These are phyloP conservation scores for Varanus komodoensis DNA, from an alignment of 2,113 vertebrate species.

Conservation along the genomic window DNA sequence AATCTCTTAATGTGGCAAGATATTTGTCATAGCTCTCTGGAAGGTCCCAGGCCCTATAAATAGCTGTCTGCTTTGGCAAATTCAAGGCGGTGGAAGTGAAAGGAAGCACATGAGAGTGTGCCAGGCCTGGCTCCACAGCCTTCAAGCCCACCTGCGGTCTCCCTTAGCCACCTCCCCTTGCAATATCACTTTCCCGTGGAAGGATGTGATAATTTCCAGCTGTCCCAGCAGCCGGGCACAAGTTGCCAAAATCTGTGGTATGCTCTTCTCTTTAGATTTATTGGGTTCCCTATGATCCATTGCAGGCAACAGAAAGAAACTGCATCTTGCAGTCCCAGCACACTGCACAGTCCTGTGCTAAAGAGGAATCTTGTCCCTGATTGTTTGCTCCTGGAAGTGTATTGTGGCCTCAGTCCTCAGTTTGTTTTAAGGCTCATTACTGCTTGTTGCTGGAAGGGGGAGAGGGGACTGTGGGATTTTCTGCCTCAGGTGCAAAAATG, in stretches of 20 bases:
- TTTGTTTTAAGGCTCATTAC: not conserved
- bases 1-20: slow-evolving; percentile 21
- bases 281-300: not conserved
- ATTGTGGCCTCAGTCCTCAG: not conserved
- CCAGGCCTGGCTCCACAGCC: not conserved
- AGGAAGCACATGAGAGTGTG: not conserved
- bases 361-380: not conserved
- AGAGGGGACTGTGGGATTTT: not conserved
- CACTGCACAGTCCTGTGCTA: not conserved
- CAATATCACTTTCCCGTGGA: not conserved
- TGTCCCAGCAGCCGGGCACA: not conserved
- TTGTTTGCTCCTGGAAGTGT: not conserved
- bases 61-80: slow-evolving; percentile 33
- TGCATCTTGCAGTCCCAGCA: not conserved
- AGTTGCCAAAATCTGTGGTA: not conserved
- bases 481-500: not conserved
- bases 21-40: slow-evolving; percentile 7
- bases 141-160: not conserved
- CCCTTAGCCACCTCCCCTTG: not conserved
- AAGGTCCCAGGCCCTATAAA: slow-evolving; percentile 19
- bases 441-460: not conserved
- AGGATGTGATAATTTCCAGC: not conserved
- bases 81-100: not conserved
- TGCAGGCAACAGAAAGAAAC: not conserved
- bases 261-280: not conserved